Conservation (phyloP, 2,888 invertebrate genomes). For the Nymphalis c-album region DNA sequence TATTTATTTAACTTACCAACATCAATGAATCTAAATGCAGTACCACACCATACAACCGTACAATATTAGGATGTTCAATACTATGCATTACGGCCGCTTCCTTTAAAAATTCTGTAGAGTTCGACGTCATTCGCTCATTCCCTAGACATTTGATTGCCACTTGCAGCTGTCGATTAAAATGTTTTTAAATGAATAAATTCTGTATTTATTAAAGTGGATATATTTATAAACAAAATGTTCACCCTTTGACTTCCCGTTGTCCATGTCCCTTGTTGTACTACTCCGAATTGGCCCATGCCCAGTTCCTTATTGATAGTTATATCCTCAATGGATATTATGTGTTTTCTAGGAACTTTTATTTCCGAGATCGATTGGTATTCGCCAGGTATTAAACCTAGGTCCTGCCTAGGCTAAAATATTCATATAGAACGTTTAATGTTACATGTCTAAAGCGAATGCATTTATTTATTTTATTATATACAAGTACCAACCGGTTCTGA, state of each 20-base stretch:
- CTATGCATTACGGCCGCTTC: slow-evolving; percentile 99
- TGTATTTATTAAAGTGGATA: background rate
- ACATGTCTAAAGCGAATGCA: too few species aligned
- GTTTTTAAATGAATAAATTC: background rate
- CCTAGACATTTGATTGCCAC: slow-evolving; percentile 98
- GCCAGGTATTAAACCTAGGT: slow-evolving; percentile 50
- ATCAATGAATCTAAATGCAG: slow-evolving; percentile 93
- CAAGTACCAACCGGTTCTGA: slow-evolving; percentile 70
- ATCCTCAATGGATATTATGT: slow-evolving; percentile 93
- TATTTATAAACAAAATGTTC: slow-evolving; percentile 46
- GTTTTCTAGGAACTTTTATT: slow-evolving; percentile 88
- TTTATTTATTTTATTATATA: background rate
- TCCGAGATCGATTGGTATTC: slow-evolving; percentile 64
- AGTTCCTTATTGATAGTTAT: slow-evolving; percentile 96
- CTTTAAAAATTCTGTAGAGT: slow-evolving; percentile 97
- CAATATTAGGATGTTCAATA: slow-evolving; percentile 98
- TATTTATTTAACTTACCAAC: slow-evolving; percentile 69
- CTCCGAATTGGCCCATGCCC: slow-evolving; percentile 98
- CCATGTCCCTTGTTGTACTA: slow-evolving; percentile 99
- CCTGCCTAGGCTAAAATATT: slow-evolving; percentile 41
- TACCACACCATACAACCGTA: slow-evolving; percentile 98
- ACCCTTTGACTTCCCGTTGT: slow-evolving; percentile 96
- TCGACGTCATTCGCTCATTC: slow-evolving; percentile 96
- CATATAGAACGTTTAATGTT: background rate
- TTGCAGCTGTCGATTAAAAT: slow-evolving; percentile 84